These are phyloP conservation scores for Cephonodes hylas DNA, from an alignment of 2,888 invertebrate species.

Conservation along the genomic window DNA sequence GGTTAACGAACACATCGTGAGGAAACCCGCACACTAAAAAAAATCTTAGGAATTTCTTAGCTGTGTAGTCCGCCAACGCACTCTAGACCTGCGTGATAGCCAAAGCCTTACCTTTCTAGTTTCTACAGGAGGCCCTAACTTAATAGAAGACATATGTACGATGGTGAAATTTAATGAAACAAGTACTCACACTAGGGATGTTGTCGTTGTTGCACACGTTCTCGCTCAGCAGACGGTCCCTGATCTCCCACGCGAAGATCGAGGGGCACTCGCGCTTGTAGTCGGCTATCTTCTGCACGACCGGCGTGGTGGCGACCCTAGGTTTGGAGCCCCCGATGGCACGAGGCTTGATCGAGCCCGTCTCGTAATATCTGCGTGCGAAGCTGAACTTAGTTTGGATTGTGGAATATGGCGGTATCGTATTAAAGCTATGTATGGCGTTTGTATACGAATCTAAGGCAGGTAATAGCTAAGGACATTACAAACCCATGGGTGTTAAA, in stretches of 20 bases:
- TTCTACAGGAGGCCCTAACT: too few species aligned
- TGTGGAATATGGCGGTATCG: conserved; percentile 51
- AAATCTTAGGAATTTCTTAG: too few species aligned
- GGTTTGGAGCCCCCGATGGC: conserved; percentile 99
- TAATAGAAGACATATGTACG: too few species aligned
- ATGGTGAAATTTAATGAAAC: conserved; percentile 11
- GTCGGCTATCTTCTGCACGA: conserved; percentile 96
- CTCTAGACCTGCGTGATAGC: too few species aligned
- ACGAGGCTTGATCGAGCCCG: conserved; percentile 97
- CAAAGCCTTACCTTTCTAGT: too few species aligned
- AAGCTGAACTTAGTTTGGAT: conserved; percentile 75
- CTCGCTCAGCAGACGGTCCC: conserved; percentile 95
- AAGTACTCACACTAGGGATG: conserved; percentile 96
- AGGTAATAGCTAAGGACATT: too few species aligned
- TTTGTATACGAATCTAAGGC: too few species aligned
- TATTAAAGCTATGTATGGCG: conserved; percentile 18
- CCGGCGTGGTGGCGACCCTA: conserved; percentile 95
- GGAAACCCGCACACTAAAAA: too few species aligned
- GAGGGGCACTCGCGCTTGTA: conserved; percentile 99
- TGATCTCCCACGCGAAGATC: conserved; percentile 99
- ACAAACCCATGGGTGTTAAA: too few species aligned
- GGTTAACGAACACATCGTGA: too few species aligned
- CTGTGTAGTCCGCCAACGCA: too few species aligned
- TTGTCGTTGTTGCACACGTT: conserved; percentile 98
- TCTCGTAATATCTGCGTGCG: conserved; percentile 95